These are phyloP conservation scores for Ariolimax columbianus DNA, from an alignment of 2,888 invertebrate genomes.

Conservation along the genomic window DNA sequence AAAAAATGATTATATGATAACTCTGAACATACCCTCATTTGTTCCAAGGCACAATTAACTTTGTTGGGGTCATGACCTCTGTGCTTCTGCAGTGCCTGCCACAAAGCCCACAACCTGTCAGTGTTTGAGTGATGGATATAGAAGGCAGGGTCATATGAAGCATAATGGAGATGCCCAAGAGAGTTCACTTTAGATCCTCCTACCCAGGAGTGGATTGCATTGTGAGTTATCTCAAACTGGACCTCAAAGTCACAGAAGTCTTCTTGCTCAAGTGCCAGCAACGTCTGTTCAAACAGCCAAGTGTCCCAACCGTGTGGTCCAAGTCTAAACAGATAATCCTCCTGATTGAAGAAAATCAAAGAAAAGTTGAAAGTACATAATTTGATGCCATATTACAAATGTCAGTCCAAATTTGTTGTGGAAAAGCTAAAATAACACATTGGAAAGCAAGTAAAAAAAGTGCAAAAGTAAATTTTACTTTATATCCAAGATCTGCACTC, in stretches of 20 bases:
- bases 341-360: too few species aligned
- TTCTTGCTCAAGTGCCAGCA: slow-evolving; percentile 58
- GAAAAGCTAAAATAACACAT: too few species aligned
- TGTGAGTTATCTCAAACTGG: slow-evolving; percentile 60
- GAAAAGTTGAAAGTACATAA: not conserved
- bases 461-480: too few species aligned
- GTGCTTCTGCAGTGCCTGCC: slow-evolving; percentile 57
- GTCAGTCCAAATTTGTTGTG: too few species aligned
- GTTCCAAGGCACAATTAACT: slow-evolving; percentile 58
- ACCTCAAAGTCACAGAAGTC: slow-evolving; percentile 60
- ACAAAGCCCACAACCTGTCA: slow-evolving; percentile 58
- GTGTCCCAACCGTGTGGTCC: slow-evolving; percentile 53
- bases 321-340: slow-evolving; percentile 19
- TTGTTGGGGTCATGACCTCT: slow-evolving; percentile 56
- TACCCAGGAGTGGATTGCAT: slow-evolving; percentile 56
- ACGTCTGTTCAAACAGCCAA: slow-evolving; percentile 56
- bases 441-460: too few species aligned
- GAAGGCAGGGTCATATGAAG: slow-evolving; percentile 59
- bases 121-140: slow-evolving; percentile 58
- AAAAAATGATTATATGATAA: too few species aligned
- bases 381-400: too few species aligned
- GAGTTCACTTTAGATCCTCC: slow-evolving; percentile 55
- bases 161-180: slow-evolving; percentile 58
- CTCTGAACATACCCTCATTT: slow-evolving; percentile 49
- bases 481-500: too few species aligned